phyloP scores from a whole-genome alignment of 2,113 vertebrate species.

The Galbula dea region DNA sequence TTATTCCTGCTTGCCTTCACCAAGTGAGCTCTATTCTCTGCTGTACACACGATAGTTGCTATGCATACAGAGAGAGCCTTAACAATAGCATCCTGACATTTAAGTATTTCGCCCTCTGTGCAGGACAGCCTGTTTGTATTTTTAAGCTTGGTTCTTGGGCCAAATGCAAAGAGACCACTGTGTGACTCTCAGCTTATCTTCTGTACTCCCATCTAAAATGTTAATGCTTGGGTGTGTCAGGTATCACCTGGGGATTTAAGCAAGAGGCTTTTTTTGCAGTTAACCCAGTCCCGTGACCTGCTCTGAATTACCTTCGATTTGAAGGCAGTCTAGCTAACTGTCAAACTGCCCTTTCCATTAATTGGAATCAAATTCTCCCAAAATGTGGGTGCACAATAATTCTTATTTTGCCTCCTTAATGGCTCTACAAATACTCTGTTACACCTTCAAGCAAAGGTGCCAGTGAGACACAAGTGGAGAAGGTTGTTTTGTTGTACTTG shows the following conservation, averaged over 20 bases:
- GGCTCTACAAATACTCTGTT: conserved; percentile 23
- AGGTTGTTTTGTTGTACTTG: neutral
- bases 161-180: conserved; percentile 80
- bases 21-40: conserved; percentile 67
- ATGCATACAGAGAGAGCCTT: conserved; percentile 73
- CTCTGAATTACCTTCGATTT: conserved; percentile 76
- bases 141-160: conserved; percentile 71
- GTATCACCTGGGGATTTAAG: conserved; percentile 81
- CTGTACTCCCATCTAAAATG: conserved; percentile 68
- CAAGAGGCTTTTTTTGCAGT: conserved; percentile 75
- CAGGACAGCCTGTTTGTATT: conserved; percentile 74
- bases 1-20: conserved; percentile 69
- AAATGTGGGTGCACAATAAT: conserved; percentile 63
- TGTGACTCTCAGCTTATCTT: conserved; percentile 78
- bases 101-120: conserved; percentile 73
- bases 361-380: conserved; percentile 74
- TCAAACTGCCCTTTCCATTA: conserved; percentile 64
- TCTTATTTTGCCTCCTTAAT: conserved; percentile 54
- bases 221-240: conserved; percentile 76
- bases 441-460: neutral
- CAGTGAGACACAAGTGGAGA: neutral
- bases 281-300: conserved; percentile 73
- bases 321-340: conserved; percentile 71
- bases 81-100: conserved; percentile 80
- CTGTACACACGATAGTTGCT: conserved; percentile 72